These are phyloP conservation scores for Calameuta filiformis DNA, from an alignment of 2,888 invertebrate species.

Conservation along the genomic window DNA sequence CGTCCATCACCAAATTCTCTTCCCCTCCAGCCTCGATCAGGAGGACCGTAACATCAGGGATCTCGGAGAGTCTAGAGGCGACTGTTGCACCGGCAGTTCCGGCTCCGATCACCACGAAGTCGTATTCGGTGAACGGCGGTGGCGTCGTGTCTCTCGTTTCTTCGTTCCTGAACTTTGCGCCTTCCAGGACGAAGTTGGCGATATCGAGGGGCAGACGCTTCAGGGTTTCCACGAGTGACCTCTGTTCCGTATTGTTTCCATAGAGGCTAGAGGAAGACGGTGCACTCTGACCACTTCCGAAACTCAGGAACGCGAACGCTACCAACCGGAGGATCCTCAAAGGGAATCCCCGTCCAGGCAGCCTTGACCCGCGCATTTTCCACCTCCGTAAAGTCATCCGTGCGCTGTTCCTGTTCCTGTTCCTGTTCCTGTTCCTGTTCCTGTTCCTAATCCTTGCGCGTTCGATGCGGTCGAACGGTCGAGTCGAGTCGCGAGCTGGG, in stretches of 20 bases:
- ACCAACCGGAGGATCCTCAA: background rate
- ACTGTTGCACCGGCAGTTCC: constrained; percentile 84
- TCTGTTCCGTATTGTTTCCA: background rate
- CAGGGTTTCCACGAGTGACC: background rate
- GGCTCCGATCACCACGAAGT: constrained; percentile 83
- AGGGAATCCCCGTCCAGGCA: background rate
- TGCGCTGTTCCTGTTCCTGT: too few species aligned
- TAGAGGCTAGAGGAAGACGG: background rate
- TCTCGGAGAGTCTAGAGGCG: constrained; percentile 79
- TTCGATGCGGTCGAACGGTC: background rate
- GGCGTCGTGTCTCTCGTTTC: constrained; percentile 70
- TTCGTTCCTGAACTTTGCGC: constrained; percentile 66
- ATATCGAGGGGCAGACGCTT: constrained; percentile 38
- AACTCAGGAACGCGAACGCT: background rate
- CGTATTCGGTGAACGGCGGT: constrained; percentile 72
- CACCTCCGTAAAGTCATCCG: background rate
- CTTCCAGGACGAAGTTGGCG: constrained; percentile 69
- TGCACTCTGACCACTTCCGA: background rate
- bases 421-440: too few species aligned
- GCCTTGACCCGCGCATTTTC: background rate
- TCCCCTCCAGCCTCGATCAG: constrained; percentile 78
- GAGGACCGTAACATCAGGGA: constrained; percentile 75
- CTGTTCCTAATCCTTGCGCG: background rate
- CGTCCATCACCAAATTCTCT: constrained; percentile 80
- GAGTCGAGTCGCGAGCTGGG: background rate